Base-by-base conservation (phyloP, 2,797 vertebrate species). In the Florisuga fusca region DNA sequence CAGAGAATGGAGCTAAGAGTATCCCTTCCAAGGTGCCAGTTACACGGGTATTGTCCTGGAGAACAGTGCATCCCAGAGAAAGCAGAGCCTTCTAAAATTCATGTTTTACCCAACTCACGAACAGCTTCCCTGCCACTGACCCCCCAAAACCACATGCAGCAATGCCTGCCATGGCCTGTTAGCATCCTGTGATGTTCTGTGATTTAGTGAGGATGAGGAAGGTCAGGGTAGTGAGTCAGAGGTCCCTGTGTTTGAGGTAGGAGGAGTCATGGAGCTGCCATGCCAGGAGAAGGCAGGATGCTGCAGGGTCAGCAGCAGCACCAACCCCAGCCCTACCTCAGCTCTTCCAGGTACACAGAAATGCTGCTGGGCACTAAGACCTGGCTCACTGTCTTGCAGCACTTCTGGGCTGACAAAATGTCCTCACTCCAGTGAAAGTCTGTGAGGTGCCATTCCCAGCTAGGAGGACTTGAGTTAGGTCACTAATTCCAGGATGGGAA, bases 251-350 rank as follows among this genome's bases (percentile, higher is more conserved):
- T 14, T 41, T 41, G 38, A 15, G 38, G 38, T 41, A 41, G 36
- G 15, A 79, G 19, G 5, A 69, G 38, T 66, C 58, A 51, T 15
- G 14, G 53, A 84, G 21, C 16, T 54, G 48, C 51, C 59, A 1
- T 55, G 45, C 87, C 45, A 72, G 85, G 50, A 95, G 66, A 71
- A 54, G 77, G 69, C 58, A 94, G 68, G n/a, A 71, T 3, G 15
- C 55, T 2, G 17, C 63, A 90, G 48, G n/a, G 81, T 5, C 1
- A 0, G 11, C 33, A 75, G 33, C n/a, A 91, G 50, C 29, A 34
- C 8, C 59, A 83, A 7, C 17, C 55, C 4, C 17, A 64, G 45
- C 3, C 46, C 29, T 29, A 20, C 10, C 9, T 50, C 22, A 12
- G 17, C 66, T 51, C 15, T 13, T 80, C 3, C 17, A 61, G 38